Evolutionary conservation across 2,113 vertebrate species (phyloP).

Genomic region (Dipodomys merriami): DNA sequence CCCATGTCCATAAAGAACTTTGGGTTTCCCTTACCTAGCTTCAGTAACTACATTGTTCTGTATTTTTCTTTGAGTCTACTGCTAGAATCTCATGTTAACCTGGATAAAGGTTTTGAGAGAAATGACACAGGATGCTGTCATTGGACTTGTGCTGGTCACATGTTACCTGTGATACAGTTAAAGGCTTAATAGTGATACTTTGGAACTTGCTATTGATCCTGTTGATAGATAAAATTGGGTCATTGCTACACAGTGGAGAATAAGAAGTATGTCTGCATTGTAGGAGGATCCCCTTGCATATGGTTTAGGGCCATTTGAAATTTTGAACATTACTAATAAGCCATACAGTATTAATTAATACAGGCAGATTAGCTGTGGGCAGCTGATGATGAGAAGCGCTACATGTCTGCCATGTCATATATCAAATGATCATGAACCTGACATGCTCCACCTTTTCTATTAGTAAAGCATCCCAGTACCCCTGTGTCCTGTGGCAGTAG

Average conservation of each 20-base stretch:
- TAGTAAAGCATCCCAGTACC: neutral
- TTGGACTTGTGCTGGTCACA: neutral
- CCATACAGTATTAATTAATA: no score
- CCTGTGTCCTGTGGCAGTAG: neutral
- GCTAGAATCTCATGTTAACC: neutral
- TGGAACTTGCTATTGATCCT: neutral
- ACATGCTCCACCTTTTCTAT: no score
- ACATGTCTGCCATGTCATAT: no score
- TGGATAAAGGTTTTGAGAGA: conserved; percentile 10
- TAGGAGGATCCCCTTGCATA: neutral
- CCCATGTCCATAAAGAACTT: neutral
- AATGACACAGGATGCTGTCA: neutral
- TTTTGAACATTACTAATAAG: no score
- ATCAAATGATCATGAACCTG: no score
- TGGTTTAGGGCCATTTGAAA: no score
- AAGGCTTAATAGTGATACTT: neutral
- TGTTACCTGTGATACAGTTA: neutral
- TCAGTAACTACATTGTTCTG: neutral
- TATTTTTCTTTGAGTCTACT: neutral
- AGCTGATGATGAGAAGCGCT: no score
- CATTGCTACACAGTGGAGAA: neutral
- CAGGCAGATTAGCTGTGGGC: no score
- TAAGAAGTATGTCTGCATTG: neutral
- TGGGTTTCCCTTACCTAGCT: neutral
- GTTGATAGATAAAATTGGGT: neutral